Evolutionary conservation across 2,113 vertebrate species (phyloP), one percentile per base, ranked within the genome.

Genomic region (Corydoras maculifer): DNA sequence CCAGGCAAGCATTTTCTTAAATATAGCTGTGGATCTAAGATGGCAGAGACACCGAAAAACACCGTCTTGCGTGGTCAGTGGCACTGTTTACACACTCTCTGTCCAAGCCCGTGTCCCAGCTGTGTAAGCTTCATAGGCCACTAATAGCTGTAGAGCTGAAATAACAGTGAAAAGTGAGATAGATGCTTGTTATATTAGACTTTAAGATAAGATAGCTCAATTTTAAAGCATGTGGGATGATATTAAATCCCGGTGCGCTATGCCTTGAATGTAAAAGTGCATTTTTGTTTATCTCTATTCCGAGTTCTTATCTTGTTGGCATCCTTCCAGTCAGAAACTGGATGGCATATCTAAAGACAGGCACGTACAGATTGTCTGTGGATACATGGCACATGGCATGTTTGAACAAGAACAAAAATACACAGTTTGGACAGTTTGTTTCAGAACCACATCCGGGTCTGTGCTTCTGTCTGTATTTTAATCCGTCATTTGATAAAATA

Each of bases 141-240:
- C 72, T 72, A 86, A 82, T 50, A 82, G 79, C 69, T 65, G 30
- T 68, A 82, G 79, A 65, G 69, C 72, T 80, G 77, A 75, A 77
- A 72, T 18, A n/a, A 76, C 55, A 49, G 58, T 59, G 12, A 32
- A 13, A n/a, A n/a, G 25, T 65, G 68, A 59, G 65, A 68, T 63
- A 35, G 43, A 35, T 29, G 53, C 6, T 32, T 25, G 63, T 68
- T 76, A 63, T 60, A 76, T 74, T 68, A 74, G 31, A 29, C 29
- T 55, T 8, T 18, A 11, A 49, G 29, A 64, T 77, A 65, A 35
- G 15, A 73, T 49, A 67, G 73, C 72, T 58, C 35, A 30, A 14
- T 55, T 68, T 35, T 61, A 30, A 35, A 48, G 49, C 58, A 30
- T 48, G 8, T 43, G 7, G 8, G 3, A 48, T 62, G 59, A 51